Evolutionary conservation across 2,113 vertebrate species (phyloP), one percentile per base, ranked within the genome.

Genomic region (Syrrhaptes paradoxus): DNA sequence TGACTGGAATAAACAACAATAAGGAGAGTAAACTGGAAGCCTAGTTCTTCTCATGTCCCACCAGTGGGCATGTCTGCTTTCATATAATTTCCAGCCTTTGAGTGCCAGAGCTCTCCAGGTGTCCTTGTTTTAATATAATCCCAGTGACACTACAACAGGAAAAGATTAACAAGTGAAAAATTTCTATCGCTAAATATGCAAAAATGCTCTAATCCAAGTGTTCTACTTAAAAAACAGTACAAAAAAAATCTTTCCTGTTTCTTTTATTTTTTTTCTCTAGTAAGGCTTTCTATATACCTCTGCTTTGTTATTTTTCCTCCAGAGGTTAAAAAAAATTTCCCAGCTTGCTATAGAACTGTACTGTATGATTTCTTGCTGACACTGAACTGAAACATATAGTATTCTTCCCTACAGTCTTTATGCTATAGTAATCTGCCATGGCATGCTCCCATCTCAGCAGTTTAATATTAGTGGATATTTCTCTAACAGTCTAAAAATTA

Each of bases 401-500:
- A 86, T 67, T 83, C 49, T 65, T 63, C 48, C 65, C 65, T 49
- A 75, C 20, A 87, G 24, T 32, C 75, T 93, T 93, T 43, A 57
- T 61, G 62, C 34, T 87, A 51, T 80, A 75, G 96, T 87, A 93
- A 73, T 66, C 77, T 68, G 73, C 71, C 63, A 71, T 61, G 85
- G 63, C 68, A 85, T 51, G 43, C 43, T 85, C 68, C 76, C 85
- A 85, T 81, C 57, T 85, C 80, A 63, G 84, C 46, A 63, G 32
- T 57, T 85, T 94, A 82, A 54, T 91, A 96, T 74, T 73, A 87
- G 52, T n/a, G 10, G 90, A 90, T 96, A 95, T 84, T 95, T 87
- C 91, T 82, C 38, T 96, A 96, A 96, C 79, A 96, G 93, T 51
- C 65, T 80, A 91, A 93, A 93, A 95, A 95, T 95, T 96, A 96